Conservation (phyloP, 2,797 vertebrate genomes). For the Pangasius mekongensis region DNA sequence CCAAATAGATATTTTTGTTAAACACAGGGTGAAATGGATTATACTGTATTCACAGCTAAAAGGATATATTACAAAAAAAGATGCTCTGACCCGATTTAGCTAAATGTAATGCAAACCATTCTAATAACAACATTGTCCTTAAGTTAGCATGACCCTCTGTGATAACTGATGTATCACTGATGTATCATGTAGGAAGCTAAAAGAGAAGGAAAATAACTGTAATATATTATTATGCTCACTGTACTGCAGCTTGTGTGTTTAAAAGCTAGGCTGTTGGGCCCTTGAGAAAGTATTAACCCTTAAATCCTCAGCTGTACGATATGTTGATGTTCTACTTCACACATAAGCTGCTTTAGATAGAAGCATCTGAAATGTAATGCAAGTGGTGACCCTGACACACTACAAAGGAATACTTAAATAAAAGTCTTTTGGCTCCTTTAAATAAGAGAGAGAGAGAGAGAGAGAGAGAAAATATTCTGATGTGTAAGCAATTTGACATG, state of each 20-base stretch:
- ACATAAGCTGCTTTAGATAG: not conserved
- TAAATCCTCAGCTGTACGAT: not conserved
- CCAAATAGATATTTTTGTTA: not conserved
- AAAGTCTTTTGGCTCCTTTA: not conserved
- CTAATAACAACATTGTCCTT: not conserved
- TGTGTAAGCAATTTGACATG: not conserved
- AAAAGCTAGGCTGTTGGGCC: not conserved
- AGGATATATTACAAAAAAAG: not conserved
- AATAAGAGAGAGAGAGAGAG: not conserved
- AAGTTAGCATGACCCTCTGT: not conserved
- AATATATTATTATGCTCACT: not conserved
- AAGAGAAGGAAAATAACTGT: not conserved
- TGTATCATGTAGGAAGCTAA: not conserved
- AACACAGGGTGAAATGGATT: not conserved
- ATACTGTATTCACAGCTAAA: not conserved
- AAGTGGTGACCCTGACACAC: not conserved
- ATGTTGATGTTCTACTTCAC: not conserved
- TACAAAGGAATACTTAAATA: not conserved
- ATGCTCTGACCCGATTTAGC: not conserved
- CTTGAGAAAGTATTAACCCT: not conserved
- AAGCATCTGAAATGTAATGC: not conserved
- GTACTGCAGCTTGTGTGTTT: not conserved
- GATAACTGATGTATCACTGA: not conserved
- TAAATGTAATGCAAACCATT: not conserved
- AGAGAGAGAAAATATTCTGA: not conserved